Conservation (phyloP, 2,888 invertebrate genomes). For the Lasioglossum malachurum region DNA sequence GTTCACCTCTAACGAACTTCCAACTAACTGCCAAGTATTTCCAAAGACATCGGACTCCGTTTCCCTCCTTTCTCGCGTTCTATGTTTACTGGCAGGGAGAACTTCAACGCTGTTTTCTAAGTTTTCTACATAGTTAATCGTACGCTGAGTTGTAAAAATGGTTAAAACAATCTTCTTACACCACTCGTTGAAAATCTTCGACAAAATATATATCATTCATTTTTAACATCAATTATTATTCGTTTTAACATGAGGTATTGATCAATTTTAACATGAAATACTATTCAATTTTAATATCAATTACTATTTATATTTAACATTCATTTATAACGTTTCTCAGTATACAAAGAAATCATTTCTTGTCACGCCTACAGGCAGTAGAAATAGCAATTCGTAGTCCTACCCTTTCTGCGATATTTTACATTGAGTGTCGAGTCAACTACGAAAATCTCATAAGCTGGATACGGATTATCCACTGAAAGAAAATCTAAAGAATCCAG, state of each 20-base stretch:
- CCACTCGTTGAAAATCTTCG: neutral
- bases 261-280: too few species aligned
- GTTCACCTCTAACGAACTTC: slow-evolving; percentile 1
- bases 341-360: neutral
- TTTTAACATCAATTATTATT: neutral
- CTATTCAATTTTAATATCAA: too few species aligned
- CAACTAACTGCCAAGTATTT: neutral
- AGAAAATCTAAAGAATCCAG: neutral
- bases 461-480: neutral
- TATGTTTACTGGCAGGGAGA: neutral
- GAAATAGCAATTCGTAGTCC: neutral
- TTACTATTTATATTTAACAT: too few species aligned
- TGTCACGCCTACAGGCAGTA: neutral
- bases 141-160: neutral
- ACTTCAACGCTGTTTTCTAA: neutral
- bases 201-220: neutral
- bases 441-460: neutral
- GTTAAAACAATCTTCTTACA: neutral
- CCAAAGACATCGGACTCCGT: neutral
- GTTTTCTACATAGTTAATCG: neutral
- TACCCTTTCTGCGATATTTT: neutral
- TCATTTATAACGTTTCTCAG: neutral
- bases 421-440: neutral
- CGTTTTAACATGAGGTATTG: too few species aligned
- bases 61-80: neutral